phyloP scores from a whole-genome alignment of 2,888 invertebrate genomes.

The Mimumesa dahlbomi region DNA sequence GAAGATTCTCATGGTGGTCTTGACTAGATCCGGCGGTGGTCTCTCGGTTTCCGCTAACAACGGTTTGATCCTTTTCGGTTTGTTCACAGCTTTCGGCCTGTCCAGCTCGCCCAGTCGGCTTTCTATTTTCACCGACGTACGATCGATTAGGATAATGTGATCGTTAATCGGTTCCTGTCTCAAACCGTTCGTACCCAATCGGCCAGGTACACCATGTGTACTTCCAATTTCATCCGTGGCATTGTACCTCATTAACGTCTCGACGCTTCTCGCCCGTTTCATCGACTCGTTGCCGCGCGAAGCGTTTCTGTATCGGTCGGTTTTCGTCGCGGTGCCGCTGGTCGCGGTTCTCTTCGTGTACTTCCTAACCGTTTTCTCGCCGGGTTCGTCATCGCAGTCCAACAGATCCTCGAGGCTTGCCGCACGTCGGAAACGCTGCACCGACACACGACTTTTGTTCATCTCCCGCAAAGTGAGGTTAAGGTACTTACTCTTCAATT shows the following conservation, averaged over 20 bases:
- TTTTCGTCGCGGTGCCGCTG: conserved; percentile 56
- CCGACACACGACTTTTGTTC: conserved; percentile 84
- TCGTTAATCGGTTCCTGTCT: conserved; percentile 80
- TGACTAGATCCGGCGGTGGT: conserved; percentile 94
- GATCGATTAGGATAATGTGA: conserved; percentile 80
- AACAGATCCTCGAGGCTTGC: conserved; percentile 92
- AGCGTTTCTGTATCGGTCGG: conserved; percentile 81
- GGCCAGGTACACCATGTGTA: conserved; percentile 10
- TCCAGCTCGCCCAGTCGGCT: conserved; percentile 77
- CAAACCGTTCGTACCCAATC: conserved; percentile 43
- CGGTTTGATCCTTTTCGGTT: conserved; percentile 84
- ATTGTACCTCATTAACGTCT: conserved; percentile 88
- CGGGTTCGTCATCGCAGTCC: conserved; percentile 83
- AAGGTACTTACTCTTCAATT: conserved; percentile 92
- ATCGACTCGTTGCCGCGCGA: conserved; percentile 85
- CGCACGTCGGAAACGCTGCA: conserved; percentile 87
- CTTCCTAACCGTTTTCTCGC: conserved; percentile 64
- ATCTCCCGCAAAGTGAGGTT: conserved; percentile 90
- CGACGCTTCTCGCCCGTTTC: conserved; percentile 93
- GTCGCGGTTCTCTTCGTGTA: conserved; percentile 67
- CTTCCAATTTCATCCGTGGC: conserved; percentile 61
- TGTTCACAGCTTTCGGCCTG: conserved; percentile 80
- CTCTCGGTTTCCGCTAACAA: conserved; percentile 88
- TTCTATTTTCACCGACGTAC: conserved; percentile 75
- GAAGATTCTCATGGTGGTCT: conserved; percentile 91